phyloP scores from a whole-genome alignment of 2,113 vertebrate genomes.

The Casuarius casuarius region DNA sequence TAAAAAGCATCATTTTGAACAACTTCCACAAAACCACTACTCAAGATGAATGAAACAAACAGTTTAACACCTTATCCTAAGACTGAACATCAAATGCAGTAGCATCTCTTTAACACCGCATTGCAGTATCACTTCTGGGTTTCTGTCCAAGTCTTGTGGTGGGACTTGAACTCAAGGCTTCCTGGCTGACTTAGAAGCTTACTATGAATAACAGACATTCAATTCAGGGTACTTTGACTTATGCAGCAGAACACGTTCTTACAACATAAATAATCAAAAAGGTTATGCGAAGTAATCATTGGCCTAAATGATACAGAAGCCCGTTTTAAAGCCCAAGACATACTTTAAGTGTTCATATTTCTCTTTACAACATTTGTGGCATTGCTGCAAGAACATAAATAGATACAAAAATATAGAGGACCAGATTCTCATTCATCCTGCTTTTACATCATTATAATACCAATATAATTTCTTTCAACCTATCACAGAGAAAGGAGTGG shows the following conservation, averaged over 20 bases:
- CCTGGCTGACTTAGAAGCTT: background rate
- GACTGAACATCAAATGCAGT: background rate
- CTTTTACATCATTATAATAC: background rate
- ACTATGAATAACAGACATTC: background rate
- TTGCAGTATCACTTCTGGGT: constrained; percentile 20
- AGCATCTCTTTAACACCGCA: constrained; percentile 11
- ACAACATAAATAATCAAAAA: background rate
- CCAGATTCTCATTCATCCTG: background rate
- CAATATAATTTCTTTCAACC: background rate
- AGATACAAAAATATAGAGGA: background rate
- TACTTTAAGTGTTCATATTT: background rate
- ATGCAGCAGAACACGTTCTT: background rate
- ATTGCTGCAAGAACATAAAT: background rate
- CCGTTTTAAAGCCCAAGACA: background rate
- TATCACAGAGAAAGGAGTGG: background rate
- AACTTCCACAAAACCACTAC: background rate
- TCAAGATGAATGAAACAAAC: constrained; percentile 34
- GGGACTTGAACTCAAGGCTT: background rate
- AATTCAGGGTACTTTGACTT: background rate
- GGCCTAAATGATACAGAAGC: background rate
- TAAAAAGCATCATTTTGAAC: constrained; percentile 9
- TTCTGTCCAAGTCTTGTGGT: constrained; percentile 20
- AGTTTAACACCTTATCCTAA: background rate
- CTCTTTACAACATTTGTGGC: background rate
- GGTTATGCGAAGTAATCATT: background rate